Evolutionary conservation across 2,797 vertebrate species (phyloP).

Genomic region (Notamacropus eugenii): DNA sequence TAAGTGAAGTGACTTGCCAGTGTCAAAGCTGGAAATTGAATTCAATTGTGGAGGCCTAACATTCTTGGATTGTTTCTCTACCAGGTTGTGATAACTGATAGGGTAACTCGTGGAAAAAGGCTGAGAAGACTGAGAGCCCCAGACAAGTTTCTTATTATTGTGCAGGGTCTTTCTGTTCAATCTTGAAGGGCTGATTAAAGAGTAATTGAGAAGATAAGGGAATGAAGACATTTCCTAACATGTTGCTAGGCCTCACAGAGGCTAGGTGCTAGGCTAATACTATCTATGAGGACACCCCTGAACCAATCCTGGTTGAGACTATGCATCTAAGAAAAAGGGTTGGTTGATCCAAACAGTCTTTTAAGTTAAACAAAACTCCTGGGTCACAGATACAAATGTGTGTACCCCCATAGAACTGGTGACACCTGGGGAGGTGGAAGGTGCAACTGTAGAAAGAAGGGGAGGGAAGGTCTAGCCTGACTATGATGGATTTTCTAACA

Average conservation of each 20-base stretch:
- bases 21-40: not conserved
- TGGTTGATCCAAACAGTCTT: not conserved
- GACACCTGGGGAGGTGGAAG: not conserved
- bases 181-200: not conserved
- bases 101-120: not conserved
- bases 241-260: not conserved
- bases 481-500: not conserved
- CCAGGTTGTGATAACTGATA: not conserved
- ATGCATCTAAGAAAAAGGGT: not conserved
- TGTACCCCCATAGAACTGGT: not conserved
- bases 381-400: not conserved
- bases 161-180: not conserved
- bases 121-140: not conserved
- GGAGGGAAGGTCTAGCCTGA: not conserved
- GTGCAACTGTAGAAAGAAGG: not conserved
- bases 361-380: not conserved
- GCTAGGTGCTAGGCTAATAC: not conserved
- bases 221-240: not conserved
- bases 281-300: not conserved
- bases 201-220: not conserved
- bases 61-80: not conserved
- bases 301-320: no score
- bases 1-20: not conserved
- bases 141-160: not conserved
- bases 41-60: not conserved